Evolutionary conservation across 2,113 vertebrate species (phyloP).

Genomic region (Daphoenositta chrysoptera): DNA sequence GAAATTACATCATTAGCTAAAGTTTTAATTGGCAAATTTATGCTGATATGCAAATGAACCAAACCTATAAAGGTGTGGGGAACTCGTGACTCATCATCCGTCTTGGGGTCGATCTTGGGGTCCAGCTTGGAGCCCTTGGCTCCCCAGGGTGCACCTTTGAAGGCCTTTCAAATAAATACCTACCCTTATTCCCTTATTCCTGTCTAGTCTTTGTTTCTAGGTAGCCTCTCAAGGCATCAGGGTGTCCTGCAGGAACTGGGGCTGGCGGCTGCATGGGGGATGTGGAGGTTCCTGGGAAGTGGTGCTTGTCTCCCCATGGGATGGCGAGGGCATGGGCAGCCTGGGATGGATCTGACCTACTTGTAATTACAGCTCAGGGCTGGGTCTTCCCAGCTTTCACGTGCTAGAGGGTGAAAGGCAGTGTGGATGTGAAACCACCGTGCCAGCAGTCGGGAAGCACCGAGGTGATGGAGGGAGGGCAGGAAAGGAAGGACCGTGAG

Average conservation of each 20-base stretch:
- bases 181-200: no score
- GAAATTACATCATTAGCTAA: no score
- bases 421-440: fast-evolving
- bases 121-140: no score
- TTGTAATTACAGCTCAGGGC: neutral
- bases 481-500: neutral
- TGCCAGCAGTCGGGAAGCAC: neutral
- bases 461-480: neutral
- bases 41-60: no score
- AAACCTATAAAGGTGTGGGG: no score
- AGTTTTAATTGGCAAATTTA: no score
- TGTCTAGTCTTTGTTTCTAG: no score
- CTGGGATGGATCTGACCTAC: neutral
- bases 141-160: no score
- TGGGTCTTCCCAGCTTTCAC: neutral
- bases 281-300: neutral
- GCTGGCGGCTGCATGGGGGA: neutral
- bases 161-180: no score
- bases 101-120: no score
- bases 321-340: neutral
- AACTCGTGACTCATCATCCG: no score
- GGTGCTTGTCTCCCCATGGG: neutral
- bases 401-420: neutral
- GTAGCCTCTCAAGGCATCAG: no score
- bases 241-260: fast-evolving